Base-by-base conservation (phyloP, 2,888 invertebrate genomes). In the Eilema griseolum region DNA sequence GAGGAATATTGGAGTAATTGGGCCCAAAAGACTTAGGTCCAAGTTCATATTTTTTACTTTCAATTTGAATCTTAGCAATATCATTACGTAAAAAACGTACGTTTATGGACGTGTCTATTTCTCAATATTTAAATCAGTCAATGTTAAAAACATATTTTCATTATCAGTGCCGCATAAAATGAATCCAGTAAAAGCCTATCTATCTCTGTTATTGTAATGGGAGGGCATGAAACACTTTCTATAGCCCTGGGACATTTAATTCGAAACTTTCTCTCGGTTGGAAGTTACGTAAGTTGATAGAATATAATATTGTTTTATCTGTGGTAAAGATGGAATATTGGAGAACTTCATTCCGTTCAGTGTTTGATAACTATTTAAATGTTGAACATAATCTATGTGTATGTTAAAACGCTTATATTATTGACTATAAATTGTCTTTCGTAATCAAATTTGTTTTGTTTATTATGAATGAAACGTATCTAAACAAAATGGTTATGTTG, bases 241-340 rank as follows among this genome's bases (percentile, higher is more conserved):
- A 72, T 76, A 61, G 80, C 80, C 77, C 46, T 67, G 67, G 63
- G 80, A 74, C 77, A 76, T 63, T 59, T 67, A 71, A 66, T 70
- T 78, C 46, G 60, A 74, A 79, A 84, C 84, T 84, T 84, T 83
- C 83, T 82, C 83, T 74, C 71, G 66, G 69, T 79, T 71, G 75
- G 62, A 72, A 74, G 71, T 84, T 82, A 69, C 75, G 76, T 61
- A 82, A 81, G 56, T 69, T 66, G 68, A 28, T 61, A n/a, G n/a
- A 59, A 28, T 16, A 59, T 26, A 46, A 16, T 20, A n/a, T 52
- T 37, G 33, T 37, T 5, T n/a, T 52, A 52, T 52, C 52, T 52
- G 46, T 46, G 52, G n/a, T 52, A 52, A 52, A 52, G 20, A 52
- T 10, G n/a, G 67, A 59, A 67, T 64, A 71, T 77, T 72, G 66